Evolutionary conservation across 2,888 invertebrate species (phyloP).

Genomic region (Corbicula japonica): DNA sequence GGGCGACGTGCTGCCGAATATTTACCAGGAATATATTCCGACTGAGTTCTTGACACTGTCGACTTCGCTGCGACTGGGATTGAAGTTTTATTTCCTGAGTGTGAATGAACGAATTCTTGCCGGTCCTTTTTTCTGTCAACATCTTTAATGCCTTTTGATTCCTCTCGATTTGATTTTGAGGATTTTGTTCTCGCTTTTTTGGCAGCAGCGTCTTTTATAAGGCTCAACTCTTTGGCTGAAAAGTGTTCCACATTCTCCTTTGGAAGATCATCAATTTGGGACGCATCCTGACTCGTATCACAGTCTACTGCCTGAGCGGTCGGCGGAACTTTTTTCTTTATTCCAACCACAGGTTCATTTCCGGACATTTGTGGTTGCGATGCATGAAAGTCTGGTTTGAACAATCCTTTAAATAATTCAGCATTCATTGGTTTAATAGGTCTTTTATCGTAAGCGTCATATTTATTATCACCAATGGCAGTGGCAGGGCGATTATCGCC

Average conservation of each 20-base stretch:
- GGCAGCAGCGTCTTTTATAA: constrained; percentile 69
- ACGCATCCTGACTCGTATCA: constrained; percentile 76
- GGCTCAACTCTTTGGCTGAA: constrained; percentile 62
- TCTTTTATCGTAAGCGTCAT: constrained; percentile 78
- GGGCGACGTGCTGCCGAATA: constrained; percentile 67
- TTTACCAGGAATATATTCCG: constrained; percentile 72
- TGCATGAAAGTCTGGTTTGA: constrained; percentile 73
- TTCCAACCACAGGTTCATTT: constrained; percentile 73
- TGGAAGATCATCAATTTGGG: constrained; percentile 70
- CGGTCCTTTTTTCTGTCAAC: constrained; percentile 57
- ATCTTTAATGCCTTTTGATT: constrained; percentile 50
- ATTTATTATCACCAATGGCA: constrained; percentile 70
- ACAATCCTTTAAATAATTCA: constrained; percentile 68
- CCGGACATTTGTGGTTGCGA: constrained; percentile 75
- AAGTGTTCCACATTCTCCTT: constrained; percentile 63
- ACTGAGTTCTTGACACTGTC: constrained; percentile 71
- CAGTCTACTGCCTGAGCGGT: constrained; percentile 78
- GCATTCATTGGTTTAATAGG: constrained; percentile 80
- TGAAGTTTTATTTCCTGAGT: constrained; percentile 67
- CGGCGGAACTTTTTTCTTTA: constrained; percentile 74
- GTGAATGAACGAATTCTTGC: constrained; percentile 43
- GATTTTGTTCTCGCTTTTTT: constrained; percentile 58
- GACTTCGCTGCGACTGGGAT: constrained; percentile 70
- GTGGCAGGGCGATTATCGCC: constrained; percentile 71
- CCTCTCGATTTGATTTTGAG: constrained; percentile 46